phyloP scores from a whole-genome alignment of 2,113 vertebrate species.

The Entelurus aequoreus region DNA sequence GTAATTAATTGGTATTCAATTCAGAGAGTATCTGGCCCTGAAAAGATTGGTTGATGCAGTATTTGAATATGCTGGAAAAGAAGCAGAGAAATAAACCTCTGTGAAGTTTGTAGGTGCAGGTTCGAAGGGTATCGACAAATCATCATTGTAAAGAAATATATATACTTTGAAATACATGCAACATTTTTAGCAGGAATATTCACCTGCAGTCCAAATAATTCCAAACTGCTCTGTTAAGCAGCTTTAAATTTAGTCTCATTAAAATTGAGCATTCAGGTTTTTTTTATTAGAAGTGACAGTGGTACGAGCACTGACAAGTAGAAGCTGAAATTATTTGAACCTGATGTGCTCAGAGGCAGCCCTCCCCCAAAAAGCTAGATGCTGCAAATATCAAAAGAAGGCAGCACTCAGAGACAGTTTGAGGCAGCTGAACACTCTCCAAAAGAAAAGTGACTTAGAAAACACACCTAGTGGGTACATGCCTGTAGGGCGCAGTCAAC shows the following conservation, averaged over 20 bases:
- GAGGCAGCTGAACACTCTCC: conserved; percentile 12
- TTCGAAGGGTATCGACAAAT: not conserved
- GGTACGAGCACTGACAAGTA: conserved; percentile 23
- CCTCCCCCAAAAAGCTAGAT: conserved; percentile 12
- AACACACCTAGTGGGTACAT: conserved; percentile 17
- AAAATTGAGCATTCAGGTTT: conserved; percentile 15
- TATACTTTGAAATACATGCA: no score
- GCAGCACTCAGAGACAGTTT: conserved; percentile 24
- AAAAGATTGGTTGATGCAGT: not conserved
- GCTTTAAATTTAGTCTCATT: conserved; percentile 21
- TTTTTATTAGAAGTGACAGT: conserved; percentile 29
- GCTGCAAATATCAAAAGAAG: conserved; percentile 33
- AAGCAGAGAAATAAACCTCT: not conserved
- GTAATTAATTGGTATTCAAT: not conserved
- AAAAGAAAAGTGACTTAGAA: conserved; percentile 31
- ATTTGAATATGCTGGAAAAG: not conserved
- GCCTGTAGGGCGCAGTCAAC: conserved; percentile 25
- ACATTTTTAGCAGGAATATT: not conserved
- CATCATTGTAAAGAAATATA: no score
- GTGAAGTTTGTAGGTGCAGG: not conserved
- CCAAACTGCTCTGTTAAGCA: conserved; percentile 1
- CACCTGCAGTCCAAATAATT: not conserved
- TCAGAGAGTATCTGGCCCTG: not conserved
- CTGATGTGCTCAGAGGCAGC: conserved; percentile 25
- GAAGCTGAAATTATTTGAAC: conserved; percentile 25